A percentile compares a stretch with the other conserved stretches of the same genome.
phyloP scores from a whole-genome alignment of 2,113 vertebrate genomes.

The Trogon melanurus region DNA sequence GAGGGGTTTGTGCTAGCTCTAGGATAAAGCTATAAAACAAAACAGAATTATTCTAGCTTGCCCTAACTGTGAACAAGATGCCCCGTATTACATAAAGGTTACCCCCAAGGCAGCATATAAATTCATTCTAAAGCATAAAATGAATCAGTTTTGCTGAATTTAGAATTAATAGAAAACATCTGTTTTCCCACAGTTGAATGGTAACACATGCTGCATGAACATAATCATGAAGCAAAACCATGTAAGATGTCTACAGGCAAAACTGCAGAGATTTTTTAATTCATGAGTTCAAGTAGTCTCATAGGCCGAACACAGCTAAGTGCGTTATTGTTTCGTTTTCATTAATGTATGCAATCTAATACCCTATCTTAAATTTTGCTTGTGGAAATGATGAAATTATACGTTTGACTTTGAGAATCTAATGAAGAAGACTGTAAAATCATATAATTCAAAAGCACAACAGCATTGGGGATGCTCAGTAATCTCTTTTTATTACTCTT shows the following conservation, averaged over 20 bases:
- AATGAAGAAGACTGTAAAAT: background rate
- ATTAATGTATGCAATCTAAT: background rate
- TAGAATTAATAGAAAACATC: constrained; percentile 40
- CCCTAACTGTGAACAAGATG: background rate
- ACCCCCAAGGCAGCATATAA: background rate
- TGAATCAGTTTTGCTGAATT: constrained; percentile 33
- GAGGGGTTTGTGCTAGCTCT: background rate
- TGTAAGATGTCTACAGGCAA: background rate
- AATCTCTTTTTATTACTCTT: background rate
- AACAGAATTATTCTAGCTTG: background rate
- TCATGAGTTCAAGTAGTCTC: background rate
- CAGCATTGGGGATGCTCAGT: background rate
- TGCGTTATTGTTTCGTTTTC: background rate
- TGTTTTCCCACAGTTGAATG: constrained; percentile 14
- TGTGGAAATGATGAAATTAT: background rate
- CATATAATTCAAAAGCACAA: background rate
- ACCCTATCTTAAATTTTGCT: background rate
- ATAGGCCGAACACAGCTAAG: background rate
- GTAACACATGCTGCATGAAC: background rate
- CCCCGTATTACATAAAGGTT: background rate
- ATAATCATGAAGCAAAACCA: background rate
- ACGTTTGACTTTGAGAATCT: constrained; percentile 5
- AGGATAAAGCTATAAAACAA: constrained; percentile 4
- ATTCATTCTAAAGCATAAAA: constrained; percentile 44
- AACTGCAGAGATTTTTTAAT: background rate